phyloP scores from a whole-genome alignment of 2,888 invertebrate genomes.

The Ormyrus labotus region DNA sequence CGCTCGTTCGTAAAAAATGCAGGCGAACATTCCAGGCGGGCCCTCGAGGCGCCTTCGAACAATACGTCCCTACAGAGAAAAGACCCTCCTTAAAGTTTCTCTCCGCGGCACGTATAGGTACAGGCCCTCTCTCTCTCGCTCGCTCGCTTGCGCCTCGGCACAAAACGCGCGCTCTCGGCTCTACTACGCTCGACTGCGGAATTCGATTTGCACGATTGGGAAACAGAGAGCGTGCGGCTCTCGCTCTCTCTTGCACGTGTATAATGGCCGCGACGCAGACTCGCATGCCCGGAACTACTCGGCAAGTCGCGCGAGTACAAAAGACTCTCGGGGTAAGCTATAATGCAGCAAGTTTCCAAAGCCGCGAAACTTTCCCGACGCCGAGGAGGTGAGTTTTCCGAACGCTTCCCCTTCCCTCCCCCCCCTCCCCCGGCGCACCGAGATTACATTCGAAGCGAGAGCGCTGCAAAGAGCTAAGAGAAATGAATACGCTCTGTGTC shows the following conservation, averaged over 20 bases:
- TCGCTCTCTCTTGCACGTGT: too few relatives aligned
- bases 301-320: slow-evolving; percentile 5
- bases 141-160: too few relatives aligned
- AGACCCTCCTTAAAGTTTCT: too few relatives aligned
- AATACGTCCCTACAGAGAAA: too few relatives aligned
- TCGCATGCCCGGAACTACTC: neutral
- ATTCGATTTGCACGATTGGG: slow-evolving; percentile 62
- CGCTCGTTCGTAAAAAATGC: too few relatives aligned
- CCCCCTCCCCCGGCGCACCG: neutral
- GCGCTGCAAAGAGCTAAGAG: too few relatives aligned
- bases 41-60: too few relatives aligned
- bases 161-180: neutral
- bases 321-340: slow-evolving; percentile 17
- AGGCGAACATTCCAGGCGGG: too few relatives aligned
- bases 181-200: slow-evolving; percentile 36
- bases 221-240: neutral
- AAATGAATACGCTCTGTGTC: too few relatives aligned
- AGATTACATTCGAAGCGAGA: slow-evolving; percentile 6
- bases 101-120: neutral
- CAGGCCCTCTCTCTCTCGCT: slow-evolving; percentile 25
- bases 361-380: neutral
- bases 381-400: too few relatives aligned
- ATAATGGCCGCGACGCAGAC: neutral
- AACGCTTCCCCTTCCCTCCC: too few relatives aligned
- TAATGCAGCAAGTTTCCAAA: slow-evolving; percentile 5